Base-by-base conservation (phyloP, 2,113 vertebrate species). In the Gymnobelideus leadbeateri region DNA sequence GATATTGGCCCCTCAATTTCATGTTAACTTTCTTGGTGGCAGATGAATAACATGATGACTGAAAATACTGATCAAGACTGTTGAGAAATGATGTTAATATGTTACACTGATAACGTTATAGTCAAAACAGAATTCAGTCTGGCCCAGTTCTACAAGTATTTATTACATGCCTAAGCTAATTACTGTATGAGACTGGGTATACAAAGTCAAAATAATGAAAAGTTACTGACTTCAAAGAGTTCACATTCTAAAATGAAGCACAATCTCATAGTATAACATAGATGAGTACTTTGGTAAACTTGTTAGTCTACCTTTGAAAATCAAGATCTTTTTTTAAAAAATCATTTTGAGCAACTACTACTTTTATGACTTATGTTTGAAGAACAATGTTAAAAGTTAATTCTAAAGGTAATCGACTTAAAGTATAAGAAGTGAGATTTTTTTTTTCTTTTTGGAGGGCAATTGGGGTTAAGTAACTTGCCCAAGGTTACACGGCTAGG, bases 21-120 rank as follows among this genome's bases (percentile, higher is more conserved):
- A 31, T 91, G 26, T 51, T 61, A 95, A 53, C 11, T 96, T 94
- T 92, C 46, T 61, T 92, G 21, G 24, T 96, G 51, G 49, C 61
- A 93, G 89, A 93, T 50, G 90, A 84, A 89, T 92, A 89, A 0
- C 11, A 94, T 84, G 68, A 43, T 68, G 94, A 89, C 57, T 77
- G 77, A 92, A 93, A 94, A 94, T 93, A 52, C 25, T 77, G 53
- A 91, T 50, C 91, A 95, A 51, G 8, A 6, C 43, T 19, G 16
- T 84, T 84, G 37, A 84, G 19, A 84, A 84, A 23, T n/a, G 68
- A 77, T 43, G n/a, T 77, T 77, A 84, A 84, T 21, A 77, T 21
- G 16, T 77, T 21, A 43, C 37, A 77, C 14, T 77, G 16, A 19
- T 43, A n/a, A 68, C 11, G 37, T 55, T 25, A 14, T n/a, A n/a